phyloP scores from a whole-genome alignment of 2,113 vertebrate species.

The Eudyptes chrysolophus region DNA sequence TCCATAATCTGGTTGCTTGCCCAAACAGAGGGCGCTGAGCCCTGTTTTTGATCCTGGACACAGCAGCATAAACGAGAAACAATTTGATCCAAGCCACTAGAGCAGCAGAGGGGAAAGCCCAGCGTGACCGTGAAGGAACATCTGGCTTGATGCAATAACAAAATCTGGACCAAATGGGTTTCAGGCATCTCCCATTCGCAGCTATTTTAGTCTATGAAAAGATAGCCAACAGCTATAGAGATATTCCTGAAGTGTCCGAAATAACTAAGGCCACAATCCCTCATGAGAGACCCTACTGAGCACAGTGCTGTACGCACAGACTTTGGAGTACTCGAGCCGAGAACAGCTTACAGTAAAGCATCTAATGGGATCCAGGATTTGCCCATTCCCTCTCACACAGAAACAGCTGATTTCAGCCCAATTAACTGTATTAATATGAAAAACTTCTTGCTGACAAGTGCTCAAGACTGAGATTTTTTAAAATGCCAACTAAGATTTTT shows the following conservation, averaged over 20 bases:
- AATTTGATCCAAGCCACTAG: not conserved
- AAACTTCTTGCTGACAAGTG: constrained; percentile 24
- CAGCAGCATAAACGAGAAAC: not conserved
- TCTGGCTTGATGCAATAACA: not conserved
- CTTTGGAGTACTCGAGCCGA: not conserved
- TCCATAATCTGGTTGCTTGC: not conserved
- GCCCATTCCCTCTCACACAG: not conserved
- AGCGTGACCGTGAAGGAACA: not conserved
- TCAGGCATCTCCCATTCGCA: not conserved
- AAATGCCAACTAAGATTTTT: not conserved
- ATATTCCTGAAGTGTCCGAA: not conserved
- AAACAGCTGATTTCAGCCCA: not conserved
- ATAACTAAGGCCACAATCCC: not conserved
- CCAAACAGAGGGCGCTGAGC: not conserved
- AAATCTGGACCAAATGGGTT: not conserved
- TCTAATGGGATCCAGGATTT: not conserved
- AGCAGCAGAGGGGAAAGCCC: not conserved
- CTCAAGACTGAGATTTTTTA: not conserved
- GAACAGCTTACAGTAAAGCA: not conserved
- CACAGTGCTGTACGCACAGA: accelerated
- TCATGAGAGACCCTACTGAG: not conserved
- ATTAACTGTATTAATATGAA: not conserved
- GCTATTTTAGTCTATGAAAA: not conserved
- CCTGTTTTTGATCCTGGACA: not conserved
- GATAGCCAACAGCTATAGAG: not conserved